phyloP scores from a whole-genome alignment of 2,888 invertebrate species.

The Drosophila neotestacea region DNA sequence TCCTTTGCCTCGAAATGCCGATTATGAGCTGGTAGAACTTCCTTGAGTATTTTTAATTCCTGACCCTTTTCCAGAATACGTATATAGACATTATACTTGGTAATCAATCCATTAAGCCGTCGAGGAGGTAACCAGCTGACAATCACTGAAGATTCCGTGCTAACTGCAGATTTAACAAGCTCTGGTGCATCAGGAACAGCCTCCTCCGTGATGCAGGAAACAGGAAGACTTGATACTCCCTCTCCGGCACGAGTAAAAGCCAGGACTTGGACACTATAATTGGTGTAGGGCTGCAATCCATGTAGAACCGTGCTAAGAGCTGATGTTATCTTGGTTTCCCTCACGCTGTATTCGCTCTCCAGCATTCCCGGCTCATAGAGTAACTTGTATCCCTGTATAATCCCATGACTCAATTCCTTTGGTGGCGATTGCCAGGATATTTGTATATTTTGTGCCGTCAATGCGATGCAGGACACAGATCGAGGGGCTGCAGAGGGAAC shows the following conservation, averaged over 20 bases:
- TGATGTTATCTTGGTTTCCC: constrained; percentile 87
- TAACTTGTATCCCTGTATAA: constrained; percentile 92
- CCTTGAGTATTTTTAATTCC: constrained; percentile 86
- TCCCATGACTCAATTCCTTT: constrained; percentile 88
- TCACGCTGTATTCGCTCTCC: constrained; percentile 82
- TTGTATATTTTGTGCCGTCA: constrained; percentile 90
- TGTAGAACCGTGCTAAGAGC: constrained; percentile 87
- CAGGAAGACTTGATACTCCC: constrained; percentile 86
- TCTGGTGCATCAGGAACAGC: constrained; percentile 88
- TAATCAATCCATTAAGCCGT: constrained; percentile 88
- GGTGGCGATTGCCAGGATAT: constrained; percentile 90
- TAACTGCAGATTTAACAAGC: constrained; percentile 87
- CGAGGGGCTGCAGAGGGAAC: constrained; percentile 90
- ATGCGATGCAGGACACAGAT: constrained; percentile 88
- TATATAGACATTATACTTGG: constrained; percentile 88
- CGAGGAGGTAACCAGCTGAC: constrained; percentile 89
- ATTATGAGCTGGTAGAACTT: constrained; percentile 85
- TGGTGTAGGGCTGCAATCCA: constrained; percentile 88
- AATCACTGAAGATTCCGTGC: constrained; percentile 87
- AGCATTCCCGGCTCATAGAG: constrained; percentile 87
- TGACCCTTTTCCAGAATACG: constrained; percentile 86
- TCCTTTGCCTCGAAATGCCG: constrained; percentile 86
- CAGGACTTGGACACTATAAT: constrained; percentile 88
- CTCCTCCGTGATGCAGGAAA: constrained; percentile 88
- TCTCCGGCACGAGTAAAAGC: constrained; percentile 88